phyloP scores from a whole-genome alignment of 2,797 vertebrate species.

The Silurus lanzhouensis region DNA sequence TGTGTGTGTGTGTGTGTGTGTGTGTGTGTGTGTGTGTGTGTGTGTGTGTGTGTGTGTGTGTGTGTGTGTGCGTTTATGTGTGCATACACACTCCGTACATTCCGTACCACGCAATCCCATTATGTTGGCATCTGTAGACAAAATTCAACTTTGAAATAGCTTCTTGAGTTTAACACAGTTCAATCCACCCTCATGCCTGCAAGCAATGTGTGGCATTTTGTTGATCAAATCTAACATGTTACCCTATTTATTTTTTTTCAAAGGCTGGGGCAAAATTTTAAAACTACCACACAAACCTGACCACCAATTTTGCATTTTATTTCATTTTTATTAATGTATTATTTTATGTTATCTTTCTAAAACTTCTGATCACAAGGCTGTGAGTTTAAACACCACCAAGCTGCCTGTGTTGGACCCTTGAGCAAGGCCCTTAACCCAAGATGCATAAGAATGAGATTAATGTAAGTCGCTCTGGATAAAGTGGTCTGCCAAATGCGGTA shows the following conservation, averaged over 20 bases:
- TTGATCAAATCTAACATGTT: background rate
- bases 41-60: too few relatives aligned
- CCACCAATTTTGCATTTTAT: background rate
- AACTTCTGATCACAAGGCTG: too few relatives aligned
- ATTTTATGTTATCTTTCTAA: too few relatives aligned
- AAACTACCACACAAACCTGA: background rate
- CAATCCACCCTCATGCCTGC: constrained; percentile 11
- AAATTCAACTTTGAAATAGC: constrained; percentile 39
- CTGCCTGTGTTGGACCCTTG: too few relatives aligned
- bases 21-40: too few relatives aligned
- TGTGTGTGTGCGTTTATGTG: too few relatives aligned
- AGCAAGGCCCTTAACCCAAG: too few relatives aligned
- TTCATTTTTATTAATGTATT: background rate
- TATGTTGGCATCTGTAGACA: constrained; percentile 38
- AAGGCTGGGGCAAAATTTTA: background rate
- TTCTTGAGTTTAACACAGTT: constrained; percentile 19
- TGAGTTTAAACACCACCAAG: too few relatives aligned
- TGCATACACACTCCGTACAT: constrained; percentile 3
- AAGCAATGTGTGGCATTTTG: constrained; percentile 7
- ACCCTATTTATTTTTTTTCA: background rate
- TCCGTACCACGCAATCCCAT: constrained; percentile 36
- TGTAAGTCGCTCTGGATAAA: too few relatives aligned
- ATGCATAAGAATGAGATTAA: too few relatives aligned
- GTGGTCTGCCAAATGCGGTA: too few relatives aligned
- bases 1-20: background rate